Conservation (phyloP, 2,888 invertebrate species). For the Dicranocentrus wangi region DNA sequence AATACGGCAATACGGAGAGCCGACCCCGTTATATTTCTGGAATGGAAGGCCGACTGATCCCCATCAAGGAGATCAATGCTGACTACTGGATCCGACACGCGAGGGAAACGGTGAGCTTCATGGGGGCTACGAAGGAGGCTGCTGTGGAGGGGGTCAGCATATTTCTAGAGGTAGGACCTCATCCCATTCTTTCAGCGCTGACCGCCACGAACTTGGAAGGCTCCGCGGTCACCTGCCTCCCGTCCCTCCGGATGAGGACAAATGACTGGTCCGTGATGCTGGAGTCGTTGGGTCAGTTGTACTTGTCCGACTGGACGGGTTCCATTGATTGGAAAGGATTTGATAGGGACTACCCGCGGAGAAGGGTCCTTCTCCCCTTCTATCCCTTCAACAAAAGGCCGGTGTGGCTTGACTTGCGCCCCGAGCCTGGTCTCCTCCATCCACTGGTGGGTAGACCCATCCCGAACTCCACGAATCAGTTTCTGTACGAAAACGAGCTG, state of each 20-base stretch:
- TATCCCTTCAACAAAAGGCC: conserved; percentile 46
- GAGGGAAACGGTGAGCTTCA: conserved; percentile 49
- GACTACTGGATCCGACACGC: no score
- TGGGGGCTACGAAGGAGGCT: conserved; percentile 26
- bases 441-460: conserved; percentile 24
- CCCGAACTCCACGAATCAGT: background rate
- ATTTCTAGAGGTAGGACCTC: conserved; percentile 50
- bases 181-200: conserved; percentile 46
- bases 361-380: conserved; percentile 5
- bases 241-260: conserved; percentile 30
- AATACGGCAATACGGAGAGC: background rate
- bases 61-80: background rate
- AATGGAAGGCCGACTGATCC: conserved; percentile 27
- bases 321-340: no score
- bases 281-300: conserved; percentile 23
- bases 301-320: conserved; percentile 16
- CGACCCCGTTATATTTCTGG: conserved; percentile 28
- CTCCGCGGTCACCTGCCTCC: background rate
- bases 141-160: conserved; percentile 25
- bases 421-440: no score
- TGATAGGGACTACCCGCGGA: background rate
- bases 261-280: conserved; percentile 37
- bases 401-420: conserved; percentile 23
- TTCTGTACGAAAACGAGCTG: conserved; percentile 38
- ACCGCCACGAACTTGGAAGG: conserved; percentile 25